Conservation (phyloP, 1,140 invertebrate genomes). For the Lasioglossum albipes region DNA sequence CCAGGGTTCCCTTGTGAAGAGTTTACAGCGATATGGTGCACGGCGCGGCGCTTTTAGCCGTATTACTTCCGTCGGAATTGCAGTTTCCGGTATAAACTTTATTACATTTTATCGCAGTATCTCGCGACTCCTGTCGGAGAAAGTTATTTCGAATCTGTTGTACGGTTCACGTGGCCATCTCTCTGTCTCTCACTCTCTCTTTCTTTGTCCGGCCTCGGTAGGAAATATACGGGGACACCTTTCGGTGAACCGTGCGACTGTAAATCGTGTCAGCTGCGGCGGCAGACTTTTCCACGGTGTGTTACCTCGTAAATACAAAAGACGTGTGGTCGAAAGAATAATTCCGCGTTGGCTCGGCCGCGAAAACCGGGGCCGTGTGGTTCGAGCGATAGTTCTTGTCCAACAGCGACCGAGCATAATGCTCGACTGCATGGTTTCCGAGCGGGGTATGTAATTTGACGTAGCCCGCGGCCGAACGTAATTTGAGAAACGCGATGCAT, state of each 20-base stretch:
- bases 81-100: slow-evolving; percentile 41
- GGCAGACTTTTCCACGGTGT: not conserved
- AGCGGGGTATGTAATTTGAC: not conserved
- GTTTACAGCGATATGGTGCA: slow-evolving; percentile 29
- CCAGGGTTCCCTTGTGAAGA: slow-evolving; percentile 27
- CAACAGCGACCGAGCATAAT: not conserved
- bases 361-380: too few relatives aligned
- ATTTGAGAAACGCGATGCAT: not conserved
- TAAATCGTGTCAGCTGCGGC: not conserved
- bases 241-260: not conserved
- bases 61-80: slow-evolving; percentile 46
- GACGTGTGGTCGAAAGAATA: not conserved
- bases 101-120: slow-evolving; percentile 36
- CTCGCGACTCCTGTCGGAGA: slow-evolving; percentile 2
- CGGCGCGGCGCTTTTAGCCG: slow-evolving; percentile 33
- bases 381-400: too few relatives aligned
- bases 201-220: too few relatives aligned
- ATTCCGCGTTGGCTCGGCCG: too few relatives aligned
- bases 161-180: slow-evolving; percentile 1
- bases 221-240: not conserved
- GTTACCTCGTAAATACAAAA: not conserved
- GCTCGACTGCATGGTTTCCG: not conserved
- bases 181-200: too few relatives aligned
- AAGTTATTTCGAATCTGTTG: slow-evolving; percentile 39
- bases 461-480: slow-evolving; percentile 2